phyloP scores from a whole-genome alignment of 2,888 invertebrate species.

The Cantharis flavilabris region DNA sequence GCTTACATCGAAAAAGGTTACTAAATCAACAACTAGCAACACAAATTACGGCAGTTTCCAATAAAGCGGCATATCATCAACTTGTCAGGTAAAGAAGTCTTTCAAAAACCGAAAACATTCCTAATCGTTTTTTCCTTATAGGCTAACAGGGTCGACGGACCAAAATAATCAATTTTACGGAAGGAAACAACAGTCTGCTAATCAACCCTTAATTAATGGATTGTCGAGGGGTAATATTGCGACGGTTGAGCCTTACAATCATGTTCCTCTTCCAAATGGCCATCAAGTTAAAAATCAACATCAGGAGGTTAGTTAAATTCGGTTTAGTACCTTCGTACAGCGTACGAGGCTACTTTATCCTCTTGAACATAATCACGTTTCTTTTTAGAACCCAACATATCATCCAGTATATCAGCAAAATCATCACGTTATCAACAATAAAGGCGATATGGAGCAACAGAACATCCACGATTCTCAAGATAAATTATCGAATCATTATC shows the following conservation, averaged over 20 bases:
- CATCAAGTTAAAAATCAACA: conserved; percentile 48
- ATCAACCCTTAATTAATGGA: conserved; percentile 57
- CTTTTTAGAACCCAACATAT: conserved; percentile 51
- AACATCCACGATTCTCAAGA: conserved; percentile 42
- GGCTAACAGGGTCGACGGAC: conserved; percentile 52
- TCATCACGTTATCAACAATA: conserved; percentile 45
- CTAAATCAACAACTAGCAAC: conserved; percentile 77
- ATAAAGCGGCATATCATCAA: conserved; percentile 55
- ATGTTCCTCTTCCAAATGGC: conserved; percentile 70
- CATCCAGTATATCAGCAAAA: conserved; percentile 50
- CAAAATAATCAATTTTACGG: conserved; percentile 50
- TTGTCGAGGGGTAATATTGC: conserved; percentile 79
- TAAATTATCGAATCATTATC: conserved; percentile 43
- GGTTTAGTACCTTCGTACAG: too few relatives aligned
- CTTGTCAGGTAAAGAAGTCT: conserved; percentile 48
- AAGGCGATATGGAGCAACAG: conserved; percentile 44
- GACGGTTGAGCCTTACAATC: conserved; percentile 86
- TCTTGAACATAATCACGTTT: neutral
- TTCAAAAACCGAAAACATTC: neutral
- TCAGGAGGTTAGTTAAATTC: conserved; percentile 48
- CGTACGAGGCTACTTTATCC: too few relatives aligned
- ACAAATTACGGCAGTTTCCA: conserved; percentile 61
- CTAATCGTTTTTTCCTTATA: conserved; percentile 23
- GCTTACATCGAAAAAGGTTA: conserved; percentile 85
- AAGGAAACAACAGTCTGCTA: conserved; percentile 47